Percentiles rank a stretch among this genome's conserved stretches.
phyloP scores from a whole-genome alignment of 2,113 vertebrate genomes.

The Rhynchopsitta pachyrhyncha region DNA sequence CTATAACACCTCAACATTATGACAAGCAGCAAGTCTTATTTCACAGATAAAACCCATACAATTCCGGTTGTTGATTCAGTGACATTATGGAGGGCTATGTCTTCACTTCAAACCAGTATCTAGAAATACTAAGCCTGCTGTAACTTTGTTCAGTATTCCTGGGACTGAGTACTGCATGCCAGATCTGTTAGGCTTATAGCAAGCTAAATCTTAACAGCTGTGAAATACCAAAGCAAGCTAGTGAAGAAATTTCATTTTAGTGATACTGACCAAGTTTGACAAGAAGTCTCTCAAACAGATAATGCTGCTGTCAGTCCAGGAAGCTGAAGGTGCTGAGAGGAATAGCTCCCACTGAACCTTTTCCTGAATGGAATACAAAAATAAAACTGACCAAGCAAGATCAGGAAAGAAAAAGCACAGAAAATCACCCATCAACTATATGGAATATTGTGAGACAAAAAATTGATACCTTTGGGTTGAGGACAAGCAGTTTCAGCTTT shows the following conservation, averaged over 20 bases:
- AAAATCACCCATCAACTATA: not conserved
- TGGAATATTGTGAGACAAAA: not conserved
- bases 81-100: not conserved
- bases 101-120: not conserved
- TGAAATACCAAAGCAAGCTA: not conserved
- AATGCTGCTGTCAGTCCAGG: not conserved
- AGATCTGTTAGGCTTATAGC: not conserved
- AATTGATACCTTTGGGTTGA: not conserved
- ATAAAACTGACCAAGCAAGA: not conserved
- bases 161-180: not conserved
- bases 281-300: not conserved
- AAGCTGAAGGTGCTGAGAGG: not conserved
- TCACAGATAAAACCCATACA: not conserved
- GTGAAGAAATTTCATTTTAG: not conserved
- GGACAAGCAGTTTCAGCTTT: not conserved
- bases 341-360: not conserved
- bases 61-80: not conserved
- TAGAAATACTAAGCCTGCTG: not conserved
- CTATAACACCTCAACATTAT: not conserved
- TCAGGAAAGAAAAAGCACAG: accelerated
- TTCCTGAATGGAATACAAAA: not conserved
- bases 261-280: not conserved
- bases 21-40: not conserved
- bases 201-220: not conserved
- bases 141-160: not conserved